Base-by-base conservation (phyloP, 2,113 vertebrate genomes). In the Ciconia boyciana region DNA sequence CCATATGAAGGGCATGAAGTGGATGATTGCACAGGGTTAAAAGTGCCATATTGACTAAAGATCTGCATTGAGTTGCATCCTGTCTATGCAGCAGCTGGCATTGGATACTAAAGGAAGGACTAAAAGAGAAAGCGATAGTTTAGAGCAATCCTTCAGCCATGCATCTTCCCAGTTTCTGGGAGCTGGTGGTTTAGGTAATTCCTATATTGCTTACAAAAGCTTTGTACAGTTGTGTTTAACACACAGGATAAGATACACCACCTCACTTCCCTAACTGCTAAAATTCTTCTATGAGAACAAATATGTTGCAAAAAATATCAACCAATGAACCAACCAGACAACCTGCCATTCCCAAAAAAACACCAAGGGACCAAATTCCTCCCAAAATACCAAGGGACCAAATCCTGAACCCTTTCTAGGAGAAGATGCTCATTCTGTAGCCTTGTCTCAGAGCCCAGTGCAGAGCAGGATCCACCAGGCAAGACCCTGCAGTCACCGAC, bases 211-310 rank as follows among this genome's bases (percentile, higher is more conserved):
- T 60, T 17, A 60, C 75, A 54, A 60, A 46, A 41, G 11, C 39
- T 66, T 80, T 21, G 7, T 16, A 5, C 4, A 21, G 6, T 52
- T 60, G 10, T 46, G 13, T 52, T 66, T 46, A 54, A 31, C 39
- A 41, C 36, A n/a, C 0, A 0, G 10, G 34, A 3, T 10, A 52
- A 60, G 19, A 34, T 11, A 51, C 9, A 22, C 22, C 36, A 25
- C 28, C 44, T 36, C 51, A 29, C 58, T n/a, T 74, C 44, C 24
- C 24, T 39, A 18, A n/a, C 24, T 26, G 44, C 29, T 60, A 31
- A n/a, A 60, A 52, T 26, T 31, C 52, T 60, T 46, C 60, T 58
- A 6, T 25, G 10, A 72, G 36, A 58, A 11, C 16, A 4, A 66
- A 10, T 4, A 8, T 3, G 5, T 21, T 68, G 34, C 39, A 80